These are phyloP conservation scores for Drosophila bocki DNA, from an alignment of 1,140 invertebrate species.

Conservation along the genomic window DNA sequence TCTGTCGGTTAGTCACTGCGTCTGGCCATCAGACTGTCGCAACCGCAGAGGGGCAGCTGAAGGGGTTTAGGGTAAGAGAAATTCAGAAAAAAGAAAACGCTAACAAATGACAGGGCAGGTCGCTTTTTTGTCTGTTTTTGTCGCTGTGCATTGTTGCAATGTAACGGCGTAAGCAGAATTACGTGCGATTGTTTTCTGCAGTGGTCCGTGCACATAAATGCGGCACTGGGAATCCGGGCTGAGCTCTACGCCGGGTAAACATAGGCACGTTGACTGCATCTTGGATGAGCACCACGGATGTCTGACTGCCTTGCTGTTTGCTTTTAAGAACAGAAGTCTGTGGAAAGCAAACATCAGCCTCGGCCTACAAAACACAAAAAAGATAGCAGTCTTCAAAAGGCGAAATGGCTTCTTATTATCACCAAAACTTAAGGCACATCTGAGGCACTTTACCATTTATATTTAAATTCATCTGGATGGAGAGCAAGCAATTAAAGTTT, in stretches of 20 bases:
- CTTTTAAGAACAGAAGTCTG: conserved; percentile 19
- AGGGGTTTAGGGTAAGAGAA: conserved; percentile 17
- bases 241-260: conserved; percentile 67
- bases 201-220: conserved; percentile 77
- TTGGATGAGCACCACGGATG: conserved; percentile 63
- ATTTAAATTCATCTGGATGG: background rate
- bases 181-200: conserved; percentile 84
- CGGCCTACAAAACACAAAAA: background rate
- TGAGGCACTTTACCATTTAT: background rate
- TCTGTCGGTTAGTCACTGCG: conserved; percentile 39
- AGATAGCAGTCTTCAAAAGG: background rate
- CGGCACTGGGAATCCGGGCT: conserved; percentile 34
- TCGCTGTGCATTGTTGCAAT: conserved; percentile 68
- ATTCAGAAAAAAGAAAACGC: conserved; percentile 37
- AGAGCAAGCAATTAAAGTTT: background rate
- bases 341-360: conserved; percentile 4
- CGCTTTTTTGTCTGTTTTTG: conserved; percentile 33
- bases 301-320: conserved; percentile 56
- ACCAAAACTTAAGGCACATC: background rate
- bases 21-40: conserved; percentile 61
- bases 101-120: conserved; percentile 61
- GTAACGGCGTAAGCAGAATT: conserved; percentile 81
- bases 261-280: conserved; percentile 82
- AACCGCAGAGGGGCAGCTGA: conserved; percentile 53
- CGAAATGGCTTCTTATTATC: background rate